Percentiles rank a stretch among this genome's conserved stretches.
Evolutionary conservation across 2,797 vertebrate species (phyloP).

Genomic region (Sebastes variabilis): DNA sequence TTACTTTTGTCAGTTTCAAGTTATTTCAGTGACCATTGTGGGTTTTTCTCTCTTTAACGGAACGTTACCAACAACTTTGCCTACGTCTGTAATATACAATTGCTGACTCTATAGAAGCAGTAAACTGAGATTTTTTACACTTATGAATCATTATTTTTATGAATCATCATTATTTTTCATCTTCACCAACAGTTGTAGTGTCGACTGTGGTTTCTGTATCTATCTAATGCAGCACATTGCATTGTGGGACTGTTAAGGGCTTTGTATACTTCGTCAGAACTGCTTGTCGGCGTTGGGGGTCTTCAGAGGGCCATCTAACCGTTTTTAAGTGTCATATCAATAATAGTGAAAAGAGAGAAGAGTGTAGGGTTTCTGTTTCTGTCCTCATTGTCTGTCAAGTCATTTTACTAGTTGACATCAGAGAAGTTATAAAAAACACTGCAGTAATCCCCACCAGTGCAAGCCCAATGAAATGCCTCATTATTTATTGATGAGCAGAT

Average conservation of each 20-base stretch:
- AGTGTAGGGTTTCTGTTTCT: not conserved
- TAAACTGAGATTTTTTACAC: not conserved
- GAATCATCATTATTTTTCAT: not conserved
- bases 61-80: too few species aligned
- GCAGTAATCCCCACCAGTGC: slow-evolving; percentile 19
- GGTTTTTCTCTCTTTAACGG: too few species aligned
- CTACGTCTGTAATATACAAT: too few species aligned
- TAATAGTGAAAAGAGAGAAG: not conserved
- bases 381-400: not conserved
- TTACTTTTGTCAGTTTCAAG: too few species aligned
- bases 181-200: not conserved
- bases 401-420: not conserved
- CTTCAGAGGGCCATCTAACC: not conserved
- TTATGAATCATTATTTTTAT: too few species aligned
- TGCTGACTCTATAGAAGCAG: not conserved
- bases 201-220: not conserved
- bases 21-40: too few species aligned
- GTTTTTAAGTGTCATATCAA: not conserved
- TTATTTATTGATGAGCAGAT: slow-evolving; percentile 47
- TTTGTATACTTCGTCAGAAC: too few species aligned
- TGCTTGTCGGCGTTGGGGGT: not conserved
- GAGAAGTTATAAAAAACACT: slow-evolving; percentile 4
- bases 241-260: not conserved
- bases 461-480: slow-evolving; percentile 21
- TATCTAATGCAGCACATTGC: not conserved